Base-by-base conservation (phyloP, 2,888 invertebrate species). In the Agrotis segetum region DNA sequence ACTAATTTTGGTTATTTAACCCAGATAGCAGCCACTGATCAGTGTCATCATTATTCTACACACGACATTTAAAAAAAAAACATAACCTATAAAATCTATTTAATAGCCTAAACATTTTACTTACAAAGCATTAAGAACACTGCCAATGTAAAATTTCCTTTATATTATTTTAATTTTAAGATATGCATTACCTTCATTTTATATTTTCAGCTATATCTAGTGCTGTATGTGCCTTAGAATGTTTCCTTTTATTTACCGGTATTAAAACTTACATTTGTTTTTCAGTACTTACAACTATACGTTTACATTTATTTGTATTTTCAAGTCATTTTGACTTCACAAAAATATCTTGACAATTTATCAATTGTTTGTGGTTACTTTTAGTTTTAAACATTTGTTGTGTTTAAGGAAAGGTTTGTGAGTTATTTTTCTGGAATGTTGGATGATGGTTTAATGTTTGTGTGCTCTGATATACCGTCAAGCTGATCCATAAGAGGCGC, bases 301-400 rank as follows among this genome's bases (percentile, higher is more conserved):
- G 49, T 53, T 66, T 44, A 53, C 3, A 46, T 56, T 67, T 64
- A 65, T 52, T 75, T 50, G 11, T 62, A 44, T 77, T 44, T 52
- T 11, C 16, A 74, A 24, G 56, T 61, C 24, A 60, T 67, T 58
- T 52, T 17, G 46, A 24, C 40, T 55, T 44, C 13, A 49, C 21
- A 17, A 66, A 24, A 62, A 77, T 77, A 77, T 77, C 71, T 71
- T 49, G 63, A 50, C 24, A 50, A 17, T 34, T 62, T 67, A 53
- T 61, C 1, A 62, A 44, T 69, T 29, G 9, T 74, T 64, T 60
- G n/a, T 34, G 29, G n/a, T 56, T 75, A 44, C 11, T 50, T 60
- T 56, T 64, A 61, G 17, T 64, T 67, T 58, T 66, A 66, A 61
- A 63, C 46, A 55, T 24, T 50, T 29, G 14, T 66, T 77, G 7